Conservation (phyloP, 2,113 vertebrate genomes). For the Onychostruthus taczanowskii region DNA sequence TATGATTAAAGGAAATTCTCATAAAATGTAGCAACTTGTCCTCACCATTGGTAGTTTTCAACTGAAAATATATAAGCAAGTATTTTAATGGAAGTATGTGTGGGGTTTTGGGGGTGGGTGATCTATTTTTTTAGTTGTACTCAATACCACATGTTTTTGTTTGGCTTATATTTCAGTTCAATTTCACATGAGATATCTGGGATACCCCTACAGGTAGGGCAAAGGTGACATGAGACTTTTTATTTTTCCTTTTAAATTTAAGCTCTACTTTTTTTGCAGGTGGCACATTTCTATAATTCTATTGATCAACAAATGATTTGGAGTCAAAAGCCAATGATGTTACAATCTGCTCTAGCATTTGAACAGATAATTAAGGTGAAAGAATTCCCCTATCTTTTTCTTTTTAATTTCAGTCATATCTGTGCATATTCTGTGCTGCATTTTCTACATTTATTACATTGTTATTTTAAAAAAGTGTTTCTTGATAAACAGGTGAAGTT, state of each 20-base stretch:
- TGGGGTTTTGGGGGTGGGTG: fast-evolving
- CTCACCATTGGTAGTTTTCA: not conserved
- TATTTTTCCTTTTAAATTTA: not conserved
- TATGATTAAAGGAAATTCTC: not conserved
- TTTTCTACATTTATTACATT: not conserved
- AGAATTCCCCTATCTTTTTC: not conserved
- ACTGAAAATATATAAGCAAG: not conserved
- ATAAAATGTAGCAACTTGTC: not conserved
- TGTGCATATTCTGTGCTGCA: not conserved
- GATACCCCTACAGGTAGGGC: not conserved
- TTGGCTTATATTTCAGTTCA: not conserved
- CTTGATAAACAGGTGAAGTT: not conserved
- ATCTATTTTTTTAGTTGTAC: not conserved
- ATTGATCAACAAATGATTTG: conserved; percentile 98
- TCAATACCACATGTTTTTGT: not conserved
- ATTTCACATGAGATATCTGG: not conserved
- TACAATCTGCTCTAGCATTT: conserved; percentile 91
- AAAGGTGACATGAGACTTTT: not conserved
- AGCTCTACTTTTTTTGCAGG: conserved; percentile 74
- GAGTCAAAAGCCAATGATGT: conserved; percentile 98
- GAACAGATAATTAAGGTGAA: conserved; percentile 96
- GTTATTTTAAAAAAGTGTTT: not conserved
- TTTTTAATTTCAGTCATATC: not conserved
- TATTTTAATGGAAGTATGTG: not conserved
- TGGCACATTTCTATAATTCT: conserved; percentile 98